These are phyloP conservation scores for Xestia sexstrigata DNA, from an alignment of 2,888 invertebrate genomes.

Conservation along the genomic window DNA sequence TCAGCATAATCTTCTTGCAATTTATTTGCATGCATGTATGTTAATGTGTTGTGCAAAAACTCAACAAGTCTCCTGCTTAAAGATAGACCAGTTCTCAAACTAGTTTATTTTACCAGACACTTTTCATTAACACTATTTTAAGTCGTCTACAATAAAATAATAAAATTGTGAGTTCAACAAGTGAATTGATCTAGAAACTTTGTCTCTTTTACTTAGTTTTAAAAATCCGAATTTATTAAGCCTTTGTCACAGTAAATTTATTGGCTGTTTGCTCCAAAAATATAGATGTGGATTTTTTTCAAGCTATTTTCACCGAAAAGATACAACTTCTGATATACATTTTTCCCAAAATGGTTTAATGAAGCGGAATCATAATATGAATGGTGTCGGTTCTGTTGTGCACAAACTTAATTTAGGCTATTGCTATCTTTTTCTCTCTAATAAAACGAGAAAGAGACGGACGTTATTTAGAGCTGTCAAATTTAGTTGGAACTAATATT, in stretches of 20 bases:
- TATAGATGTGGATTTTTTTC: neutral
- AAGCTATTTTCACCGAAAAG: neutral
- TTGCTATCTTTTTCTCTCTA: too few species aligned
- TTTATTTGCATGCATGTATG: constrained; percentile 28
- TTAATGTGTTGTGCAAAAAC: constrained; percentile 37
- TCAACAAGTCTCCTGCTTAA: constrained; percentile 26
- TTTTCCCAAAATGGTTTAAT: neutral
- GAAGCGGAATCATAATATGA: too few species aligned
- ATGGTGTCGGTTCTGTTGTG: too few species aligned
- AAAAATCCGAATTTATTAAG: constrained; percentile 8
- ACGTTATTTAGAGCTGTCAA: too few species aligned
- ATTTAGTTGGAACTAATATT: too few species aligned
- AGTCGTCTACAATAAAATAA: constrained; percentile 21
- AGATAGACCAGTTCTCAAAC: constrained; percentile 37
- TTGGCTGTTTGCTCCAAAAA: constrained; percentile 1
- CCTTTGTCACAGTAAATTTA: neutral
- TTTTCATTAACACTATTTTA: constrained; percentile 26
- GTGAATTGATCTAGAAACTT: constrained; percentile 6
- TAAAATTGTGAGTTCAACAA: constrained; percentile 22
- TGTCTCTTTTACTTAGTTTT: neutral
- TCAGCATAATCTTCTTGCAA: constrained; percentile 21
- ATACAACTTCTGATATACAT: neutral
- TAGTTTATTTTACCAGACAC: constrained; percentile 26
- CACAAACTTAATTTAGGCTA: too few species aligned
- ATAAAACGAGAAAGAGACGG: too few species aligned